Base-by-base conservation (phyloP, 2,113 vertebrate genomes). In the Montifringilla adamsi region DNA sequence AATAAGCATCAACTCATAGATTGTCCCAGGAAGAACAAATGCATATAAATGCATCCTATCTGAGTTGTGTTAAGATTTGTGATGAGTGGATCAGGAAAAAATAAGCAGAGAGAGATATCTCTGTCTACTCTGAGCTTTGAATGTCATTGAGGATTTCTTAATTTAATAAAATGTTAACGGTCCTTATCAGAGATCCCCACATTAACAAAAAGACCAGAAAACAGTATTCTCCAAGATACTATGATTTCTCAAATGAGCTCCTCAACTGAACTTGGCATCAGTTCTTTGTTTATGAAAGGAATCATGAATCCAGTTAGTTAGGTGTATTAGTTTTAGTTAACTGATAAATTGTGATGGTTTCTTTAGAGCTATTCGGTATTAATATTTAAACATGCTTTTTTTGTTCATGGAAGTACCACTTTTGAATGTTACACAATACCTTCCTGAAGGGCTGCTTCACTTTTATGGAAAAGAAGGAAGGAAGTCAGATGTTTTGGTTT, bases 351-450 rank as follows among this genome's bases (percentile, higher is more conserved):
- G 8, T 44, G 6, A 49, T 56, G 4, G 13, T 43, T 91, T 41
- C 24, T 60, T 76, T 77, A 47, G n/a, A 84, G 46, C 37, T 83
- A 6, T 66, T 64, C 21, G 23, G 7, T 68, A 39, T 27, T 77
- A 30, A 59, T 47, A 21, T 46, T 35, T 23, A 59, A 72, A 46
- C 26, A 52, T 3, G 4, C 1, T 0, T 19, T 9, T 59, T 84
- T 68, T 2, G 0, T 81, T 87, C 20, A 23, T 59, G 31, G n/a
- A 62, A n/a, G 15, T 68, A 66, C 19, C 22, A 4, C 37, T 76
- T 91, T 13, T 0, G 1, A 52, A 52, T 66, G 58, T 46, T 30
- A 7, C 2, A 3, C 0, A 1, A 64, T 39, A 52, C 7, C 5
- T 20, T 66, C 16, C 37, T 81, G 64, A 69, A 73, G 1, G 23